phyloP scores from a whole-genome alignment of 2,797 vertebrate species.

The Leptatherina wallacei region DNA sequence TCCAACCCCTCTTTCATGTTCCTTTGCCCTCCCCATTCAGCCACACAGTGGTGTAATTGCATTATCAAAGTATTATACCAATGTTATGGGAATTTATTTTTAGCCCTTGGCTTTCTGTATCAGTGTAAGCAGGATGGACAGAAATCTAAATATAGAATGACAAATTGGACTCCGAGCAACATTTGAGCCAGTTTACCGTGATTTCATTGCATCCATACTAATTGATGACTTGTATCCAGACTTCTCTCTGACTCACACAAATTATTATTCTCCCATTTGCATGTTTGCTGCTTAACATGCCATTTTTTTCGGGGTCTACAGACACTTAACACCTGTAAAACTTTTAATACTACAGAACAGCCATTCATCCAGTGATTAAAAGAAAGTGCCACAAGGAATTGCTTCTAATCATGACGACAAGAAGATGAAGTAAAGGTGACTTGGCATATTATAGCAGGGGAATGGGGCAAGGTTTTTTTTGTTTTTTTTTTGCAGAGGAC shows the following conservation, averaged over 20 bases:
- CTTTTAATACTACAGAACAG: constrained; percentile 50
- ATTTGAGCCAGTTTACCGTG: constrained; percentile 38
- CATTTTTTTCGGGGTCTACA: constrained; percentile 41
- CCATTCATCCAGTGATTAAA: constrained; percentile 61
- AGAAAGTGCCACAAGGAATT: constrained; percentile 49
- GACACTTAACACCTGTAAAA: constrained; percentile 59
- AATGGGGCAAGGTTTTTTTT: constrained; percentile 20
- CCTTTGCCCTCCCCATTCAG: constrained; percentile 65
- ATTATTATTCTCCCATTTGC: constrained; percentile 37
- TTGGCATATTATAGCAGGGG: constrained; percentile 54
- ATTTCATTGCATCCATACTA: constrained; percentile 41
- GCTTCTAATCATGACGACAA: constrained; percentile 45
- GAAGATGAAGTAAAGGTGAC: constrained; percentile 59
- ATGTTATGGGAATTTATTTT: constrained; percentile 67
- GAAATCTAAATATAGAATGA: constrained; percentile 50
- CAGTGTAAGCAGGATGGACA: constrained; percentile 39
- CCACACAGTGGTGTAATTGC: constrained; percentile 69
- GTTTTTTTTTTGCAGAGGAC: constrained; percentile 65
- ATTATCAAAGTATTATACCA: constrained; percentile 71
- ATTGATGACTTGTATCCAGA: constrained; percentile 39
- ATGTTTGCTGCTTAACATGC: constrained; percentile 26
- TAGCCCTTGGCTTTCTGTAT: constrained; percentile 58
- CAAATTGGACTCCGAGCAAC: constrained; percentile 36
- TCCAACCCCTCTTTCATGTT: constrained; percentile 67
- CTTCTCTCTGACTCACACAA: constrained; percentile 28